A percentile compares a stretch with the other conserved stretches of the same genome.
These are phyloP conservation scores for Limnephilus marmoratus DNA, from an alignment of 2,888 invertebrate genomes.

Conservation along the genomic window DNA sequence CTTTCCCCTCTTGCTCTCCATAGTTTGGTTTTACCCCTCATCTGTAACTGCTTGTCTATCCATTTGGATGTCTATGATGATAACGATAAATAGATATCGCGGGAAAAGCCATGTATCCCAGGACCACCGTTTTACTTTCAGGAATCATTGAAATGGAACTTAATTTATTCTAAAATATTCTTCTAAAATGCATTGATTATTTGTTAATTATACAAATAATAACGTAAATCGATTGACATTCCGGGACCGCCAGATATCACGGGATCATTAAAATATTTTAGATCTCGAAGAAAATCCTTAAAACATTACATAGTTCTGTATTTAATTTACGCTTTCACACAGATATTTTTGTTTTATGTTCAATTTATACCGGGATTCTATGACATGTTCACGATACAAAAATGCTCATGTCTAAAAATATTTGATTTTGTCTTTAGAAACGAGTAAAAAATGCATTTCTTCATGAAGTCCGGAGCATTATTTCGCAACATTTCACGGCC, in stretches of 20 bases:
- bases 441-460: not conserved
- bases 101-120: not conserved
- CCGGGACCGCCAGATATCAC: too few relatives aligned
- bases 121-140: not conserved
- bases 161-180: not conserved
- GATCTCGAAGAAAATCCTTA: too few relatives aligned
- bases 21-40: too few relatives aligned
- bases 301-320: not conserved
- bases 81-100: not conserved
- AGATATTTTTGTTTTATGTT: not conserved
- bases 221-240: not conserved
- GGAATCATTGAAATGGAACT: too few relatives aligned
- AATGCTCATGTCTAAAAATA: not conserved
- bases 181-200: too few relatives aligned
- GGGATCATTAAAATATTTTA: too few relatives aligned
- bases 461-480: not conserved
- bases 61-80: too few relatives aligned
- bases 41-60: too few relatives aligned
- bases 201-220: too few relatives aligned
- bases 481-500: not conserved
- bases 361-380: not conserved
- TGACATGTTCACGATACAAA: not conserved
- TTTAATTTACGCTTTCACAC: not conserved
- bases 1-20: too few relatives aligned
- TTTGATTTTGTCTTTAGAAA: not conserved